Evolutionary conservation across 2,888 invertebrate species (phyloP), one percentile per base, ranked within the genome.

Genomic region (Idaea aversata): DNA sequence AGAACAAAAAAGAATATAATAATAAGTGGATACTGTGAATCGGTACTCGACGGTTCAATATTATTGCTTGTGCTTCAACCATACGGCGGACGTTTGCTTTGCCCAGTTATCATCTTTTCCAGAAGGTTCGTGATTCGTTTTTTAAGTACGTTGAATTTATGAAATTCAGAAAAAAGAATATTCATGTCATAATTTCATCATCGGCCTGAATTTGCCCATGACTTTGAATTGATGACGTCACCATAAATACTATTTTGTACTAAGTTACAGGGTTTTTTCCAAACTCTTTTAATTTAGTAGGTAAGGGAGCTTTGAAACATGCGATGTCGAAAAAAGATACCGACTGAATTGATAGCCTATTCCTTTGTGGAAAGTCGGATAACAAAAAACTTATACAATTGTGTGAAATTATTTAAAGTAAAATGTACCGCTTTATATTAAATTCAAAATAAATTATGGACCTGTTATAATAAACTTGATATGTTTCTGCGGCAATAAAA

Each of bases 21-120:
- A 86, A 88, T 88, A 89, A 90, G 88, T 88, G 83, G 90, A 90
- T 90, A 89, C 88, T 87, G 88, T 88, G 87, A 83, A 87, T 85
- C 81, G 83, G 81, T 86, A 76, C 86, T 87, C 83, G 80, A 69
- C 79, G 86, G 83, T 86, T 90, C 85, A 85, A 90, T 88, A 87
- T 87, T 88, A 85, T 88, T 86, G 84, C 81, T 84, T 76, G 72
- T 72, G 82, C 81, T 78, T 78, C 78, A 81, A 82, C 73, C 76
- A 61, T 80, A 76, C 75, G 75, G 81, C 3, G 77, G 79, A 72
- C 75, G 78, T 81, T 81, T 81, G 74, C 76, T 76, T 73, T 77
- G 65, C 73, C 68, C 77, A 79, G 77, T 81, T 76, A 79, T 76
- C 79, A 80, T 77, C 77, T 78, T 75, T 76, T 80, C 65, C 74